Evolutionary conservation across 2,888 invertebrate genomes (phyloP), one percentile per base, ranked within the genome.

Genomic region (Thera britannica): DNA sequence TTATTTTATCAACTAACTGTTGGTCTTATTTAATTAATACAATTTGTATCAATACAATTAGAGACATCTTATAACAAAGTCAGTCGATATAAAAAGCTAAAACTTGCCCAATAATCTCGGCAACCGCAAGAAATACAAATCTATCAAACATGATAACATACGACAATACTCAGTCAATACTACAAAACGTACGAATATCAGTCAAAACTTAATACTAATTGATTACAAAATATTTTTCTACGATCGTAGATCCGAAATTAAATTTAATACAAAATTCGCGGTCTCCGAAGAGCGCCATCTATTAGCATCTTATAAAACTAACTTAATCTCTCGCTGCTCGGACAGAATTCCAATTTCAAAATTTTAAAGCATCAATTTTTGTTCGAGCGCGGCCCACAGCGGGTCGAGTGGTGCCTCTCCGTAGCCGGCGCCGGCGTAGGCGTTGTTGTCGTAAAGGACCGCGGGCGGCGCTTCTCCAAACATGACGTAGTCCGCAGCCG

Each of bases 311-410:
- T 11, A 2, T n/a, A 12, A 38, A 67, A 72, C 69, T 65, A 59
- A 65, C 75, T 23, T 23, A n/a, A 58, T 3, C 38, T n/a, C 38
- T 34, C 23, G 51, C 56, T 7, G 35, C 35, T 48, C 7, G 34
- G 34, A 58, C 48, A 41, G 35, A 35, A 35, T n/a, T 23, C 9
- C 38, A 48, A 62, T 46, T 36, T 36, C 5, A 54, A 34, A 44
- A 41, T 34, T 11, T 23, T 63, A 66, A 0, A 84, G 67, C 80
- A 86, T 79, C 0, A 92, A 75, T 72, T 90, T 92, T 56, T 83
- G 82, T 60, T 90, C 92, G 23, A 93, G 73, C 2, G 86, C 90
- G 0, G 90, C 90, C 92, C 92, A 93, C 2, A 74, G 66, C 0
- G 91, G 91, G 68, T 88, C 86, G 0, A 92, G 83, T 60, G 84